Percentiles rank a stretch among this genome's conserved stretches.
Evolutionary conservation across 2,797 vertebrate genomes (phyloP).

Genomic region (Thripadectes ignobilis): DNA sequence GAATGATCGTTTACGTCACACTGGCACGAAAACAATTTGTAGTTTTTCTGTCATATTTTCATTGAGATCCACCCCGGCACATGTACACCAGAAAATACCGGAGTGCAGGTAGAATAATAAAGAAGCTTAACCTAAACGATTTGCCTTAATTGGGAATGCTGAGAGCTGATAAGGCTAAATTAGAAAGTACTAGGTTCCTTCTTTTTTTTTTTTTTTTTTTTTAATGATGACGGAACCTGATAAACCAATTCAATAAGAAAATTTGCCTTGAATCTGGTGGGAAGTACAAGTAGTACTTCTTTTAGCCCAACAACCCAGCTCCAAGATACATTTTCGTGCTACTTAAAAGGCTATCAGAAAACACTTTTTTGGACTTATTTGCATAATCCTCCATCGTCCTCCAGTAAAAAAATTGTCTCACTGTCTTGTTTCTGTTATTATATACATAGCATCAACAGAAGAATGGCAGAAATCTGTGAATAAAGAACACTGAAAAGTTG

Average conservation of each 20-base stretch:
- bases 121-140: slow-evolving; percentile 18
- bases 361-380: background rate
- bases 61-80: background rate
- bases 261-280: background rate
- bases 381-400: background rate
- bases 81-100: background rate
- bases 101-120: background rate
- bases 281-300: background rate
- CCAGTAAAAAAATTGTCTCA: background rate
- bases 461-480: background rate
- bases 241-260: background rate
- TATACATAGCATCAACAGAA: background rate
- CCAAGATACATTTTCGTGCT: background rate
- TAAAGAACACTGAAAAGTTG: background rate
- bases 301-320: background rate
- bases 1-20: slow-evolving; percentile 16
- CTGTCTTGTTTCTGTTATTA: background rate
- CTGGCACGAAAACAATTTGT: slow-evolving; percentile 20
- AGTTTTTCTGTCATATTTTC: slow-evolving; percentile 44
- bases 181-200: background rate
- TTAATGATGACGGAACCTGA: background rate
- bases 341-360: background rate
- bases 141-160: slow-evolving; percentile 37
- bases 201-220: background rate
- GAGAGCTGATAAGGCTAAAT: slow-evolving; percentile 33